Evolutionary conservation across 2,113 vertebrate genomes (phyloP), one percentile per base, ranked within the genome.

Genomic region (human): DNA sequence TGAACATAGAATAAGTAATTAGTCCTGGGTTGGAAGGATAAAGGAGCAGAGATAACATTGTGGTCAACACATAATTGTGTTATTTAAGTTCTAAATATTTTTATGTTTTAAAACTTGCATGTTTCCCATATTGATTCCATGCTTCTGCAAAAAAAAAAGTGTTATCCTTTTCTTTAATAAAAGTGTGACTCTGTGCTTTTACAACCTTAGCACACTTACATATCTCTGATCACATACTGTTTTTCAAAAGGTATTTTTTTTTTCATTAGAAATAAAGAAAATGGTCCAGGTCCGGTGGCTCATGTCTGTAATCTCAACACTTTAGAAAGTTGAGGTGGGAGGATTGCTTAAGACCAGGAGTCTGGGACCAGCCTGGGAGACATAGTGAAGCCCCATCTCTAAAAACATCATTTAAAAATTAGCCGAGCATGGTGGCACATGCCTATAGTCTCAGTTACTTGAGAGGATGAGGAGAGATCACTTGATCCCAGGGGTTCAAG

Each of bases 11-110:
- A 22, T 13, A 81, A 43, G 20, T 35, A 78, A 55, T 84, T 83
- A 30, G 16, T 52, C 16, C 92, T 38, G 25, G 12, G 4, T 57
- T 50, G 12, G 35, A 73, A 81, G 40, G 5, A 85, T 30, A 32
- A 43, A 40, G 32, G 8, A 30, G 18, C 18, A 17, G 6, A 57
- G 9, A 57, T 78, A 90, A 76, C 25, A 48, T 25, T 27, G 38
- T 3, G 43, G 16, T 18, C 20, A 80, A 14, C 6, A 86, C 43
- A 70, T 18, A 45, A 32, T 9, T 13, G 0, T 70, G 8, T 18
- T 27, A 89, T 55, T 75, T 52, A 83, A 73, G 1, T 83, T 55
- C 12, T 87, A 75, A 89, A 83, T 17, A n/a, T 93, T 82, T 64
- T 14, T 32, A 23, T 78, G 8, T 11, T 70, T 96, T 84, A 75